A percentile compares a stretch with the other conserved stretches of the same genome.
phyloP scores from a whole-genome alignment of 2,797 vertebrate genomes.

The Bovichtus variegatus region DNA sequence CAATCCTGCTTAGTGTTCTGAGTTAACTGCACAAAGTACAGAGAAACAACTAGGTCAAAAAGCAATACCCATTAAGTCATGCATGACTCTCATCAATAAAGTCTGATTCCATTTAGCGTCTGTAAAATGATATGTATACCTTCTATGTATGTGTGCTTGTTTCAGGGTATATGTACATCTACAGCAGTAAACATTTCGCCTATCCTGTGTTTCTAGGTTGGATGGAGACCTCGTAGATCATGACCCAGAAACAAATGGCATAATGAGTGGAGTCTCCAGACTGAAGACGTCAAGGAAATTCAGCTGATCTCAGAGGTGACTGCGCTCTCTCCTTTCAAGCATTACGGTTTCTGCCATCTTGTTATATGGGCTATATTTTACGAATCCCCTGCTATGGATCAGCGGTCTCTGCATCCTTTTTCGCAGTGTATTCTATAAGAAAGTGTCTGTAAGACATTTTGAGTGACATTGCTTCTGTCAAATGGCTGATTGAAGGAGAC shows the following conservation, averaged over 20 bases:
- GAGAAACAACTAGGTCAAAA: slow-evolving; percentile 43
- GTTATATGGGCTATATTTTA: slow-evolving; percentile 69
- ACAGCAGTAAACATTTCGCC: slow-evolving; percentile 25
- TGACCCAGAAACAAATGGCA: slow-evolving; percentile 58
- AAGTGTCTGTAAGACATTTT: slow-evolving; percentile 69
- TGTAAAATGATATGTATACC: slow-evolving; percentile 3
- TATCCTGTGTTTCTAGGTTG: slow-evolving; percentile 64
- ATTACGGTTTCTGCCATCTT: slow-evolving; percentile 52
- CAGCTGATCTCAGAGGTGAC: slow-evolving; percentile 73
- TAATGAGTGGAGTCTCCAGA: slow-evolving; percentile 33
- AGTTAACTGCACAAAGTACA: slow-evolving; percentile 27
- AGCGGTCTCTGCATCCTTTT: slow-evolving; percentile 50
- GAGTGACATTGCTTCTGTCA: slow-evolving; percentile 74
- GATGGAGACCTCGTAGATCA: slow-evolving; percentile 19
- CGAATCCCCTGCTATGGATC: slow-evolving; percentile 52
- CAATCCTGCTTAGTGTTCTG: slow-evolving; percentile 29
- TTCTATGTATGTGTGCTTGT: background rate
- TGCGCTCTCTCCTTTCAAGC: slow-evolving; percentile 37
- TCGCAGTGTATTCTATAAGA: slow-evolving; percentile 46
- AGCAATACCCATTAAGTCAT: background rate
- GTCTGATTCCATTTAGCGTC: background rate
- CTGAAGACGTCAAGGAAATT: slow-evolving; percentile 57
- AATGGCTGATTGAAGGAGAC: slow-evolving; percentile 74
- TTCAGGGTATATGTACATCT: background rate
- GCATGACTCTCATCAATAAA: slow-evolving; percentile 3